These are phyloP conservation scores for Galaxias olidus DNA, from an alignment of 2,797 vertebrate genomes.

Conservation along the genomic window DNA sequence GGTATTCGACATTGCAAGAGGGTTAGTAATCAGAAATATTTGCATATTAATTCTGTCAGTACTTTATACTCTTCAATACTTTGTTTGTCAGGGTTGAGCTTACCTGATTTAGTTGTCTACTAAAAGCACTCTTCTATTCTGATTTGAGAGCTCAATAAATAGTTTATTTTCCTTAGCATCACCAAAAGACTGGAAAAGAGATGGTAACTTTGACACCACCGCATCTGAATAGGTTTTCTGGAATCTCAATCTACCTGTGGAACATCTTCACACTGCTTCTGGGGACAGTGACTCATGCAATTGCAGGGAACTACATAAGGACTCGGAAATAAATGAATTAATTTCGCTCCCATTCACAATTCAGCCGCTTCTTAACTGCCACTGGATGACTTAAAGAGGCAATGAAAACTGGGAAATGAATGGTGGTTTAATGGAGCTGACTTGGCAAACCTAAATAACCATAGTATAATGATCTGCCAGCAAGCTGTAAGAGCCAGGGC, in stretches of 20 bases:
- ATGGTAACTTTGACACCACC: no score
- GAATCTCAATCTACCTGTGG: not conserved
- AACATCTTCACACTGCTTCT: not conserved
- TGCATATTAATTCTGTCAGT: no score
- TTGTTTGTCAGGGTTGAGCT: no score
- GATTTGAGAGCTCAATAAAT: not conserved
- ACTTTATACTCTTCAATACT: no score
- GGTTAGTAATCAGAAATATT: no score
- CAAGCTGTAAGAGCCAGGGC: not conserved
- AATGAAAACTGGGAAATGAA: slow-evolving; percentile 33
- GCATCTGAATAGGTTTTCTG: no score
- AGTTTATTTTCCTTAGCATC: not conserved
- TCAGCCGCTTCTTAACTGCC: slow-evolving; percentile 27
- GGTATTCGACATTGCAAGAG: no score
- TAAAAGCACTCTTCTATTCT: no score
- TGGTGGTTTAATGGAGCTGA: slow-evolving; percentile 57
- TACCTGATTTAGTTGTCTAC: no score
- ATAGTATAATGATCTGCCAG: slow-evolving; percentile 34
- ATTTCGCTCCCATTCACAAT: slow-evolving; percentile 17
- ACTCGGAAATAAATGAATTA: not conserved
- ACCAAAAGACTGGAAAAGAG: slow-evolving; percentile 12
- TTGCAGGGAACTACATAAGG: not conserved
- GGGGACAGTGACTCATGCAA: not conserved
- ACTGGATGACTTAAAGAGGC: slow-evolving; percentile 4
- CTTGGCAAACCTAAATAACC: slow-evolving; percentile 52